Base-by-base conservation (phyloP, 2,888 invertebrate species). In the Lasioglossum oenotherae region DNA sequence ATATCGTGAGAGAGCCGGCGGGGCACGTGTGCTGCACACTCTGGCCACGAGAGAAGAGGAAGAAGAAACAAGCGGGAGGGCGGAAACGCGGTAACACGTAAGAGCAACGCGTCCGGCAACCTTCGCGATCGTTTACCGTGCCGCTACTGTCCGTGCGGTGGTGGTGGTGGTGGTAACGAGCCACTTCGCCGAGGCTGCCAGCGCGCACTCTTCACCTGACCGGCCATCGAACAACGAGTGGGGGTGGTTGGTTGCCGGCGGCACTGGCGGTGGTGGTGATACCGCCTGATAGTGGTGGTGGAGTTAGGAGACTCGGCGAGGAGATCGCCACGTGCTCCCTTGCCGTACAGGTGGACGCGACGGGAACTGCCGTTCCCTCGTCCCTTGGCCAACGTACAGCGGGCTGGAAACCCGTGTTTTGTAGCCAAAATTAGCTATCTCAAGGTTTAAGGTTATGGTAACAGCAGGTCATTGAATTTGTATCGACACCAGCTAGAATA, bases 141-240 rank as follows among this genome's bases (percentile, higher is more conserved):
- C 78, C 85, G 64, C 85, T 86, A 85, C 85, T 85, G 82, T 85
- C 72, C 60, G 60, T 27, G 12, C 69, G 53, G 41, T 69, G 23
- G 72, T 35, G 73, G 49, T 74, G 67, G 84, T 84, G 79, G 79
- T 78, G 75, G 78, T 81, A 78, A 78, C 74, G 57, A 76, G 64
- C 78, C 78, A 72, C 71, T 83, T 76, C 53, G 53, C 53, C 53
- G 53, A 53, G 73, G 78, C 41, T 60, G 81, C 73, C 82, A 84
- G 71, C 87, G 87, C 76, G 81, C 90, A 78, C 83, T 83, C 87
- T 81, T 82, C 82, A 49, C 38, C 64, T 67, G 80, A 53, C 57
- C 79, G 88, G 90, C 82, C 84, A 78, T 78, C 82, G 82, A 88
- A 86, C 86, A 86, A 83, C 81, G 84, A 77, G 80, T 82, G 82